Conservation (phyloP, 2,888 invertebrate species). For the Chymomyza fuscimana region DNA sequence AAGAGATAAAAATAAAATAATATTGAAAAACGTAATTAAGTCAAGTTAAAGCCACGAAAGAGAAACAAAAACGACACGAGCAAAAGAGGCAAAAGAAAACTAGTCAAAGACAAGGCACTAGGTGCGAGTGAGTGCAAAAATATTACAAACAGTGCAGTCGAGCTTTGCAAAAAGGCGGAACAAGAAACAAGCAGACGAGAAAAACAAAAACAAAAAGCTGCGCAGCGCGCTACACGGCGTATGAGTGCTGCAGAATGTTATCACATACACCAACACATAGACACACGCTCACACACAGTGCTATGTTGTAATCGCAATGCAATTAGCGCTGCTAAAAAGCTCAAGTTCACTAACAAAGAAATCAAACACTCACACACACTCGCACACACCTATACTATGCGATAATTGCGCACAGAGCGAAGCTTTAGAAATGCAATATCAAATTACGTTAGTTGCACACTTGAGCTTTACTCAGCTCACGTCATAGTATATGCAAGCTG, state of each 20-base stretch:
- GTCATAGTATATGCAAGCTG: not conserved
- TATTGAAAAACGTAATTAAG: conserved; percentile 63
- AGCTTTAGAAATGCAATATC: conserved; percentile 71
- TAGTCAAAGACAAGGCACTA: conserved; percentile 3
- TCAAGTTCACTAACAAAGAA: conserved; percentile 75
- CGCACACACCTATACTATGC: conserved; percentile 39
- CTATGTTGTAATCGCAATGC: conserved; percentile 66
- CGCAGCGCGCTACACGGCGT: conserved; percentile 30
- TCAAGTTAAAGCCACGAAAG: conserved; percentile 60
- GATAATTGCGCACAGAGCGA: conserved; percentile 67
- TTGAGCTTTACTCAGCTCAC: not conserved
- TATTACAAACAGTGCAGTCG: conserved; percentile 53
- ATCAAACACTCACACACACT: conserved; percentile 48
- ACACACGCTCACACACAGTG: conserved; percentile 6
- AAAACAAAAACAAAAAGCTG: conserved; percentile 23
- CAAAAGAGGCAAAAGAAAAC: conserved; percentile 1
- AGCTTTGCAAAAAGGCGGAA: conserved; percentile 34
- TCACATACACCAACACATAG: conserved; percentile 44
- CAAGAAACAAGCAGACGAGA: not conserved
- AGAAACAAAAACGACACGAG: conserved; percentile 17
- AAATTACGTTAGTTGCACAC: conserved; percentile 62
- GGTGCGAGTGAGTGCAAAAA: conserved; percentile 52
- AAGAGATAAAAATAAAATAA: conserved; percentile 51
- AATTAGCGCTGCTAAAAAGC: conserved; percentile 70
- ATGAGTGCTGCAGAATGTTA: conserved; percentile 54